phyloP scores from a whole-genome alignment of 2,888 invertebrate genomes.

The Drosophila putrida region DNA sequence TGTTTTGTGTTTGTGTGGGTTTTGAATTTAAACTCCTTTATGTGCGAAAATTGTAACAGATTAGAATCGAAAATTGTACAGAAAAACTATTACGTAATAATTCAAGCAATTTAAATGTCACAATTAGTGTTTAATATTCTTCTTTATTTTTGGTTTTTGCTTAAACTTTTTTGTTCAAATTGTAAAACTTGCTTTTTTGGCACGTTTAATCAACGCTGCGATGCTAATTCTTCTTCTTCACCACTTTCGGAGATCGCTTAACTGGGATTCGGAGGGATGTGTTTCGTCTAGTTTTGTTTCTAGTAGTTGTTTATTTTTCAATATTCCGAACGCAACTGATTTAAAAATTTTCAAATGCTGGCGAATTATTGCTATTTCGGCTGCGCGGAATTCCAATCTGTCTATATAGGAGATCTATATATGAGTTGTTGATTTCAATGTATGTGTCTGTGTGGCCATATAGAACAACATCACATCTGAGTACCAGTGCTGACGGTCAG shows the following conservation, averaged over 20 bases:
- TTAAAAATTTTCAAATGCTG: slow-evolving; percentile 81
- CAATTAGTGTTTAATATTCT: slow-evolving; percentile 31
- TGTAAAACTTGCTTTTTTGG: slow-evolving; percentile 75
- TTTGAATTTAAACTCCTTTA: slow-evolving; percentile 77
- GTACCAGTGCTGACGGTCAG: slow-evolving; percentile 72
- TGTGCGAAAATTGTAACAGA: slow-evolving; percentile 53
- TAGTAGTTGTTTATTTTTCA: slow-evolving; percentile 85
- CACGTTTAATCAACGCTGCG: slow-evolving; percentile 72
- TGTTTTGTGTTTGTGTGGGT: slow-evolving; percentile 58
- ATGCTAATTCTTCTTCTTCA: slow-evolving; percentile 55
- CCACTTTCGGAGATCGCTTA: slow-evolving; percentile 81
- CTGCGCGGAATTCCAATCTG: slow-evolving; percentile 79
- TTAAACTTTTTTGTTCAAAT: slow-evolving; percentile 31
- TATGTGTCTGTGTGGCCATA: slow-evolving; percentile 53
- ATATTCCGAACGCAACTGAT: slow-evolving; percentile 86
- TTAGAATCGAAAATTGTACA: slow-evolving; percentile 57
- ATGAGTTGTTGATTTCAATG: slow-evolving; percentile 33
- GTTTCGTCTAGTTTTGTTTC: slow-evolving; percentile 71
- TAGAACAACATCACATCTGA: slow-evolving; percentile 41
- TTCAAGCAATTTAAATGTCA: slow-evolving; percentile 32
- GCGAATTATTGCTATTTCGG: slow-evolving; percentile 82
- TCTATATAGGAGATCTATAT: slow-evolving; percentile 63
- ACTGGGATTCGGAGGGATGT: slow-evolving; percentile 74
- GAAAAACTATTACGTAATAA: slow-evolving; percentile 63
- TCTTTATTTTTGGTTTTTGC: slow-evolving; percentile 27